Evolutionary conservation across 2,797 vertebrate species (phyloP).

Genomic region (Acridotheres tristis): DNA sequence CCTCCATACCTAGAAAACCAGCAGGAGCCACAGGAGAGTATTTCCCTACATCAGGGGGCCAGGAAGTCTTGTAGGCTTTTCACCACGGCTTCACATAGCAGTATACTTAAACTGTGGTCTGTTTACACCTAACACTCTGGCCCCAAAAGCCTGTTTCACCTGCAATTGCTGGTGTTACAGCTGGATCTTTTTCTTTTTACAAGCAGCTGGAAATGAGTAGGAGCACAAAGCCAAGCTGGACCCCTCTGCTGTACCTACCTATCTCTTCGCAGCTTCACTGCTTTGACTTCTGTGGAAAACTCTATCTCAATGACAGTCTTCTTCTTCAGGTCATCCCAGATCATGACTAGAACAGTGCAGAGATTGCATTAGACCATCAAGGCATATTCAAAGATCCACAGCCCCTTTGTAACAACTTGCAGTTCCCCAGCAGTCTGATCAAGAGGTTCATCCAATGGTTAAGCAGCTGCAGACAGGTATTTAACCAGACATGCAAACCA

Average conservation of each 20-base stretch:
- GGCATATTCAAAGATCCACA: not conserved
- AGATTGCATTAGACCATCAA: not conserved
- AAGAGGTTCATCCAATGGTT: not conserved
- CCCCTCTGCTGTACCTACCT: conserved; percentile 75
- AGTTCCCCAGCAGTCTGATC: not conserved
- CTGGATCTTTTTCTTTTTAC: not conserved
- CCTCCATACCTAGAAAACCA: not conserved
- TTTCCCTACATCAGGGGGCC: not conserved
- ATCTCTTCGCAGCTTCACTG: conserved; percentile 94
- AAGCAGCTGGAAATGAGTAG: not conserved
- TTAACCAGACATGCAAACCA: not conserved
- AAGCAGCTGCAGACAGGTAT: not conserved
- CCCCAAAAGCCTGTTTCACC: not conserved
- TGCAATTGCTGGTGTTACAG: not conserved
- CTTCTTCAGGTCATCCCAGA: conserved; percentile 99
- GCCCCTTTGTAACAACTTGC: not conserved
- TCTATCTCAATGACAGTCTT: conserved; percentile 99
- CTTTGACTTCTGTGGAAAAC: conserved; percentile 98
- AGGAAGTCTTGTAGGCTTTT: not conserved
- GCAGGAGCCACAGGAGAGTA: not conserved
- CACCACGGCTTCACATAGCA: not conserved
- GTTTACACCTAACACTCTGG: not conserved
- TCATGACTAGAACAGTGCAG: conserved; percentile 86
- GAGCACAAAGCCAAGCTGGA: not conserved
- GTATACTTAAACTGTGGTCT: not conserved